A percentile compares a stretch with the other conserved stretches of the same genome.
Evolutionary conservation across 30 jellyfish, hydroid and myxozoan genomes (phyloP).

Genomic region (Turritopsis dohrnii): DNA sequence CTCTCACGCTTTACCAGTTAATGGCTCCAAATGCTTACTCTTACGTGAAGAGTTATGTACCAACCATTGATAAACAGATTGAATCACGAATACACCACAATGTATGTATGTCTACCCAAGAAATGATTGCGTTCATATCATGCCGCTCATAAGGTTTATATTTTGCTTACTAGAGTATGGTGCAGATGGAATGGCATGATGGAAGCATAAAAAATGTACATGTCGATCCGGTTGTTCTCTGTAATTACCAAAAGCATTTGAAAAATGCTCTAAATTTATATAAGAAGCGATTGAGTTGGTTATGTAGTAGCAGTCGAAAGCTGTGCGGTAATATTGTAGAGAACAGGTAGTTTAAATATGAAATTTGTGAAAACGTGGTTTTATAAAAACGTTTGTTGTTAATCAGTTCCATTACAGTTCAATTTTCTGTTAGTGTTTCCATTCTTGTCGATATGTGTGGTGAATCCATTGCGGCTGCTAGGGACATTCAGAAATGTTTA

Average conservation of each 20-base stretch:
- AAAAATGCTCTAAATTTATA: conserved; percentile 47
- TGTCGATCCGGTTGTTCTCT: conserved; percentile 79
- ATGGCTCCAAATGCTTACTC: conserved; percentile 92
- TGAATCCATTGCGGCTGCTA: conserved; percentile 42
- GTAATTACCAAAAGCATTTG: conserved; percentile 54
- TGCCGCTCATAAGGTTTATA: neutral
- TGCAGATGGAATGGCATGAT: conserved; percentile 91
- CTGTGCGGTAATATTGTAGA: conserved; percentile 65
- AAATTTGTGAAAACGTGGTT: neutral
- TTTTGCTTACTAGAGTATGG: conserved; percentile 60
- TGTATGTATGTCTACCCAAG: conserved; percentile 34
- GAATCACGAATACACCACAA: conserved; percentile 72
- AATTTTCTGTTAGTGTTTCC: conserved; percentile 68
- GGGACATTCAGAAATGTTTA: conserved; percentile 43
- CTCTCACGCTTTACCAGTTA: conserved; percentile 80
- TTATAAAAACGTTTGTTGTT: neutral
- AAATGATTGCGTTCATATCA: no score
- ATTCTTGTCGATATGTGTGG: conserved; percentile 68
- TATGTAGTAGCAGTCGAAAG: conserved; percentile 57
- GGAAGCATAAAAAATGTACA: conserved; percentile 88
- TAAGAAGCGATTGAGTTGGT: conserved; percentile 68
- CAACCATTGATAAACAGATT: conserved; percentile 64
- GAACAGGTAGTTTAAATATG: conserved; percentile 51
- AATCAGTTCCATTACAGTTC: neutral
- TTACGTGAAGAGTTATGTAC: conserved; percentile 57